phyloP scores from a whole-genome alignment of 1,140 invertebrate species.

The Diorhabda sublineata region DNA sequence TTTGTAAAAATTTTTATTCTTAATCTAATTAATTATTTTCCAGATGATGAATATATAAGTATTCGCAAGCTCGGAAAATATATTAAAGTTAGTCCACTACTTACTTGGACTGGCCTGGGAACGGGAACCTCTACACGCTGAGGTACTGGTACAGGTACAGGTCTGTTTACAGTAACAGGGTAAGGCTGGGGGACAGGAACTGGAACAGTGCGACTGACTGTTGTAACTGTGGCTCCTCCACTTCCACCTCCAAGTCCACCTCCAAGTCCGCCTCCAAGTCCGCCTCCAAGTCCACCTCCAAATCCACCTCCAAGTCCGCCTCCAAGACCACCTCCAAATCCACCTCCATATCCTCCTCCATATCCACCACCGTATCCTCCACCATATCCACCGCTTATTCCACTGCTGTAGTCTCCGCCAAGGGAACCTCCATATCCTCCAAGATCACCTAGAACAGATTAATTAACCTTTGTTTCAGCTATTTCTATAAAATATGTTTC shows the following conservation, averaged over 20 bases:
- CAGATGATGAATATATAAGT: no score
- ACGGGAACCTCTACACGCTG: slow-evolving; percentile 45
- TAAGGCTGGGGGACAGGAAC: slow-evolving; percentile 43
- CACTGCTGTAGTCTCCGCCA: slow-evolving; percentile 33
- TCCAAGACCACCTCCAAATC: slow-evolving; percentile 24
- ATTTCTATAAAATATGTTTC: no score
- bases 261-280: slow-evolving; percentile 32
- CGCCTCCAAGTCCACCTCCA: slow-evolving; percentile 27
- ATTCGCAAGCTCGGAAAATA: no score
- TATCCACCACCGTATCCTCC: slow-evolving; percentile 27
- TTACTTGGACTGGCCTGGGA: slow-evolving; percentile 42
- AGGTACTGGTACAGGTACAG: slow-evolving; percentile 45
- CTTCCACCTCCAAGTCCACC: slow-evolving; percentile 26
- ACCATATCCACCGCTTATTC: slow-evolving; percentile 40
- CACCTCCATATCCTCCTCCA: slow-evolving; percentile 26
- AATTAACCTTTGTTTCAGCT: no score
- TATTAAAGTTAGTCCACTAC: background rate
- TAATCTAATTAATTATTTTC: background rate
- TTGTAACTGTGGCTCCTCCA: slow-evolving; percentile 30
- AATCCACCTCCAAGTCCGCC: slow-evolving; percentile 23
- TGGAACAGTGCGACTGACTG: slow-evolving; percentile 33
- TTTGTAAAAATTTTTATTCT: background rate
- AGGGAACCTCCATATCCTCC: slow-evolving; percentile 17
- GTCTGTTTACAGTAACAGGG: slow-evolving; percentile 50
- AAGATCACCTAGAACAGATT: background rate